phyloP scores from a whole-genome alignment of 2,797 vertebrate species.

The Coracias cyanogaster region DNA sequence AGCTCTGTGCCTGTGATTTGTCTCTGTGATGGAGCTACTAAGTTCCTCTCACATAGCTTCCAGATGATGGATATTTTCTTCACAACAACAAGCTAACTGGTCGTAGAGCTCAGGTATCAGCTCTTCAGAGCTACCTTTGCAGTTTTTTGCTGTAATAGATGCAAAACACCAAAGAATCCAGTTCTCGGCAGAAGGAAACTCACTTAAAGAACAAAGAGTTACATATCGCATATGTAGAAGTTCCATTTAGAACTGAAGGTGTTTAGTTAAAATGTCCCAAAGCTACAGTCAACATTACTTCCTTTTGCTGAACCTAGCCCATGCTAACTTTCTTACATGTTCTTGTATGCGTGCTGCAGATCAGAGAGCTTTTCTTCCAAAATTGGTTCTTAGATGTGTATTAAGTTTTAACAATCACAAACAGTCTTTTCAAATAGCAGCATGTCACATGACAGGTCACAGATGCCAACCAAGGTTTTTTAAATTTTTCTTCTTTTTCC shows the following conservation, averaged over 20 bases:
- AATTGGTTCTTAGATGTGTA: background rate
- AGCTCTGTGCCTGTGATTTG: background rate
- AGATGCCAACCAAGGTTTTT: background rate
- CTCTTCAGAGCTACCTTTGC: background rate
- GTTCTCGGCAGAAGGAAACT: background rate
- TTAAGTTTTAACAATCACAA: conserved; percentile 4
- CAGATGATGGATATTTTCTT: background rate
- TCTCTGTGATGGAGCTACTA: background rate
- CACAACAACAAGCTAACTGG: background rate
- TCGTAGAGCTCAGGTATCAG: background rate
- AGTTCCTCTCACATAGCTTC: background rate
- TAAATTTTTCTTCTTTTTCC: conserved; percentile 6
- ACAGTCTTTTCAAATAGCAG: conserved; percentile 37
- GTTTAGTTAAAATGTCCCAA: background rate
- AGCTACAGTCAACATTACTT: background rate
- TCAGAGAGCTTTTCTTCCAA: conserved; percentile 8
- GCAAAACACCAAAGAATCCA: background rate
- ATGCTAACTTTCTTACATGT: background rate
- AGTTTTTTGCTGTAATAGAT: background rate
- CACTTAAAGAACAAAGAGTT: background rate
- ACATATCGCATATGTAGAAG: background rate
- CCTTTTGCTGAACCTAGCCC: background rate
- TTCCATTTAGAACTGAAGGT: background rate
- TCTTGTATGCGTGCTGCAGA: background rate
- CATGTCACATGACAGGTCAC: background rate